phyloP scores from a whole-genome alignment of 2,113 vertebrate genomes.

The Otis tarda region DNA sequence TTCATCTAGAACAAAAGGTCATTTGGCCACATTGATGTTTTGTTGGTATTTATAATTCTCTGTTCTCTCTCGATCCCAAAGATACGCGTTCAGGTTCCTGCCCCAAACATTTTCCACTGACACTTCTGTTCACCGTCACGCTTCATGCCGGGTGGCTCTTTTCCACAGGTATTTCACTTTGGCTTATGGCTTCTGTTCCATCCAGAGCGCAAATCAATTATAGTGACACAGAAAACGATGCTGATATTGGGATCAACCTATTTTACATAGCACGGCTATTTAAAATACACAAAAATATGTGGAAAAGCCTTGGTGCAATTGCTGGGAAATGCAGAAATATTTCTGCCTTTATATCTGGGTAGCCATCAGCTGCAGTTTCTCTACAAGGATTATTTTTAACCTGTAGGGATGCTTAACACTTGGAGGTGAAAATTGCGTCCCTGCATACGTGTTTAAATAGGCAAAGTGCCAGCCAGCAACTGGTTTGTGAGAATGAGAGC shows the following conservation, averaged over 20 bases:
- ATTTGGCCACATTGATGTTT: slow-evolving; percentile 9
- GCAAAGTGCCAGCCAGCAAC: background rate
- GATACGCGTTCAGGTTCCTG: background rate
- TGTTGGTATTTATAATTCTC: slow-evolving; percentile 66
- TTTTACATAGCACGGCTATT: background rate
- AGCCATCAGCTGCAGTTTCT: background rate
- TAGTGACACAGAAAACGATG: background rate
- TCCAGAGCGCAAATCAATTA: background rate
- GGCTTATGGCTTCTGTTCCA: background rate
- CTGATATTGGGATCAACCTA: background rate
- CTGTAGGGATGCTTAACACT: background rate
- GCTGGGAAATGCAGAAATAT: background rate
- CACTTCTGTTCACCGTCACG: background rate
- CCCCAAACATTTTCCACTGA: background rate
- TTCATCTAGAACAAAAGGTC: slow-evolving; percentile 54
- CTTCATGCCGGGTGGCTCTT: background rate
- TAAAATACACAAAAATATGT: background rate
- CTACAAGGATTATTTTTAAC: background rate
- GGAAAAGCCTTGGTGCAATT: background rate
- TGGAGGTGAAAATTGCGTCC: slow-evolving; percentile 6
- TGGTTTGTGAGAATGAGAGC: background rate
- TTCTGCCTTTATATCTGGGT: background rate
- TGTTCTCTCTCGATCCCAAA: background rate
- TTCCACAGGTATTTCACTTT: background rate
- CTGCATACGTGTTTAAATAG: background rate